These are phyloP conservation scores for Mormyrus iriodes DNA, from an alignment of 2,113 vertebrate species.

Conservation along the genomic window DNA sequence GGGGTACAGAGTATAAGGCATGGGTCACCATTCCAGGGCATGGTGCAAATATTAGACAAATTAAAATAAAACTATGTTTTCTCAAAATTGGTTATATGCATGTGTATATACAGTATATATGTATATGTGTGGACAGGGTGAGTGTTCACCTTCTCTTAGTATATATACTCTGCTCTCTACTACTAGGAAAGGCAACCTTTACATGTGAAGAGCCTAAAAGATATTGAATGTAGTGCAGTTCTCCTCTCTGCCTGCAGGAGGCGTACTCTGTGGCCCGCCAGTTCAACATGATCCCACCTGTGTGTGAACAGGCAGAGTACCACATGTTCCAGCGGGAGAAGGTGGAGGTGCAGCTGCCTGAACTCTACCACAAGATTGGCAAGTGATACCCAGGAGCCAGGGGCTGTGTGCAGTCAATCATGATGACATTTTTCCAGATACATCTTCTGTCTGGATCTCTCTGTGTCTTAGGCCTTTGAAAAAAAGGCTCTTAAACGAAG, in stretches of 20 bases:
- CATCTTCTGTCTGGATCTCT: neutral
- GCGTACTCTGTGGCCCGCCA: conserved; percentile 95
- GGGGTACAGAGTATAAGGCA: no score
- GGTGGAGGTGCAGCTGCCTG: conserved; percentile 93
- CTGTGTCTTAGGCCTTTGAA: neutral
- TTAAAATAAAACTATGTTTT: neutral
- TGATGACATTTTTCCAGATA: neutral
- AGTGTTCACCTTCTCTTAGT: no score
- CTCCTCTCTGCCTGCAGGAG: conserved; percentile 62
- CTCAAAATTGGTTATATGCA: neutral
- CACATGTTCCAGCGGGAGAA: conserved; percentile 98
- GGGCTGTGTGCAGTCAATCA: neutral
- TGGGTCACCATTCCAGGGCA: neutral
- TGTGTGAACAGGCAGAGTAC: conserved; percentile 95
- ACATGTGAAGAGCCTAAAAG: neutral
- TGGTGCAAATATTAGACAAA: neutral
- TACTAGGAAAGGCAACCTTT: neutral
- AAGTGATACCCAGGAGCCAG: conserved; percentile 43
- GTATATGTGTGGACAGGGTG: neutral
- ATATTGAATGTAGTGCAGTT: neutral
- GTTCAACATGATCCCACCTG: conserved; percentile 94
- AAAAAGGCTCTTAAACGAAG: neutral
- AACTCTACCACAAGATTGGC: conserved; percentile 97
- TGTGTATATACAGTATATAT: neutral
- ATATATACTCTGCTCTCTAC: neutral